Percentiles rank a stretch among this genome's conserved stretches.
Conservation (phyloP, 1,140 invertebrate genomes). For the Micrasema minimum region DNA sequence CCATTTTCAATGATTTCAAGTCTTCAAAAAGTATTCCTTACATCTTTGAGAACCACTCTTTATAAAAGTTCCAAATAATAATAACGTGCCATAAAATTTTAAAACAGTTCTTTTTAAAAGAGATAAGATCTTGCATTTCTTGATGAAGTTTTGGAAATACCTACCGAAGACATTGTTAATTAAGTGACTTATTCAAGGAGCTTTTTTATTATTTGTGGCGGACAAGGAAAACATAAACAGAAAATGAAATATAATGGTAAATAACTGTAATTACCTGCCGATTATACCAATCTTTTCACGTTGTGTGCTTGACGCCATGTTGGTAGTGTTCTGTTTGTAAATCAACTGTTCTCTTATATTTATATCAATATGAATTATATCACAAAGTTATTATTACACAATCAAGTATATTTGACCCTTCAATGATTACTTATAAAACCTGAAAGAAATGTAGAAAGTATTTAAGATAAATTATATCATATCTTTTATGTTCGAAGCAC, state of each 20-base stretch:
- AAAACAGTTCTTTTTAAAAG: neutral
- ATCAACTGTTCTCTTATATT: constrained; percentile 14
- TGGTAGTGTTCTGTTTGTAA: constrained; percentile 14
- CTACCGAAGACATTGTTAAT: too few relatives aligned
- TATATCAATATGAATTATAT: constrained; percentile 15
- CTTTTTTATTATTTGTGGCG: neutral
- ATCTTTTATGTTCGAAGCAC: too few relatives aligned
- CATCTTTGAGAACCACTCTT: neutral
- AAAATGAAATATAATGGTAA: too few relatives aligned
- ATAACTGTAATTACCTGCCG: constrained; percentile 26
- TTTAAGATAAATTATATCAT: too few relatives aligned
- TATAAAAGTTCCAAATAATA: neutral
- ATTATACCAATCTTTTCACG: constrained; percentile 32
- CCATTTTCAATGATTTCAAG: neutral
- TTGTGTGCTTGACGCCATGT: constrained; percentile 10
- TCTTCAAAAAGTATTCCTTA: neutral
- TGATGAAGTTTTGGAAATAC: too few relatives aligned
- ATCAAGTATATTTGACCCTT: neutral
- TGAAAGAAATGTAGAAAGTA: too few relatives aligned
- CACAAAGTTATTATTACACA: constrained; percentile 14
- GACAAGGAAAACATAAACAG: neutral
- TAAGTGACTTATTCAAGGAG: too few relatives aligned
- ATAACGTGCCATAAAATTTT: neutral
- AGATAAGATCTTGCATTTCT: too few relatives aligned
- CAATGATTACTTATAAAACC: too few relatives aligned